phyloP scores from a whole-genome alignment of 2,113 vertebrate species.

The Elaphurus davidianus region DNA sequence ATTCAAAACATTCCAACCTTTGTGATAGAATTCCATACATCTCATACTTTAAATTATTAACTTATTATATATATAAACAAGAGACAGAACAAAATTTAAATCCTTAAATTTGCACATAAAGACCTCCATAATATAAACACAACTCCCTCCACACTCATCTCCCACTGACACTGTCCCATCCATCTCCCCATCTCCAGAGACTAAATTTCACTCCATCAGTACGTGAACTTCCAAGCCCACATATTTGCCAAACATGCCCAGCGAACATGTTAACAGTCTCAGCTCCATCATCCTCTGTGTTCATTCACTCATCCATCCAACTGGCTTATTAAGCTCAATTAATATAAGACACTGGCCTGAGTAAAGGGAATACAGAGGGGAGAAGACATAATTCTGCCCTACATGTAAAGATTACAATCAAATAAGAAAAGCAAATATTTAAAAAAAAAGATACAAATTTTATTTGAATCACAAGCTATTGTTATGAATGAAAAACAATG shows the following conservation, averaged over 20 bases:
- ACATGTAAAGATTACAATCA: not conserved
- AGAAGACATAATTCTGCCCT: not conserved
- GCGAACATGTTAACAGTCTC: not conserved
- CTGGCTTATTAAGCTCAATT: not conserved
- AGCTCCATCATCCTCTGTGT: not conserved
- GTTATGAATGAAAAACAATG: not conserved
- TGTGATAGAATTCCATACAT: not conserved
- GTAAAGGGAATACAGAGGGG: not conserved
- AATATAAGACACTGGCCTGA: not conserved
- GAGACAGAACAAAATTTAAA: not conserved
- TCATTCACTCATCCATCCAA: not conserved
- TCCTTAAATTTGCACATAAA: not conserved
- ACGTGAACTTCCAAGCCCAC: not conserved
- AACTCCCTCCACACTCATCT: not conserved
- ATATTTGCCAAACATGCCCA: not conserved
- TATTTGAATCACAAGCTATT: not conserved
- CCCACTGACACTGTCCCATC: not conserved
- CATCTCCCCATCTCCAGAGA: not conserved
- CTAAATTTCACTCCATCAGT: not conserved
- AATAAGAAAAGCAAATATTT: not conserved
- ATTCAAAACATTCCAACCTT: not conserved
- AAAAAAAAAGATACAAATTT: not conserved
- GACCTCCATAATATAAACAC: not conserved
- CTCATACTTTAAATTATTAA: slow-evolving; percentile 27
- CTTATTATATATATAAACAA: not conserved